phyloP scores from a whole-genome alignment of 2,113 vertebrate species.

The Nannobrachium achirus region DNA sequence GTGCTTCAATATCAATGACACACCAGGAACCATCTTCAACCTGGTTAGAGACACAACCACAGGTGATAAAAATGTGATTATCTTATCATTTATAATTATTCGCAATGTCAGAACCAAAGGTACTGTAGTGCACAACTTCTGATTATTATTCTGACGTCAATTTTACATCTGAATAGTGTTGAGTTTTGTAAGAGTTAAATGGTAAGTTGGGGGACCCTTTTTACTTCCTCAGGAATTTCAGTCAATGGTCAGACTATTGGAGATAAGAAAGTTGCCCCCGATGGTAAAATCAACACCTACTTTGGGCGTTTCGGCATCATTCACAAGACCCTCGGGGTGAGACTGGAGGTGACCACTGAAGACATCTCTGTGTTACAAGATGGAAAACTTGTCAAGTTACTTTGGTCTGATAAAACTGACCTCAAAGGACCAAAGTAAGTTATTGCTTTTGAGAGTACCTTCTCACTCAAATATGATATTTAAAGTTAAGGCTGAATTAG shows the following conservation, averaged over 20 bases:
- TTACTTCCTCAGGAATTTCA: no score
- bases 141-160: no score
- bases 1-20: constrained; percentile 93
- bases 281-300: constrained; percentile 82
- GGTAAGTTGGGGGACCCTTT: no score
- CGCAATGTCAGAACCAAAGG: no score
- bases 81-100: no score
- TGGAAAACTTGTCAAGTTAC: constrained; percentile 67
- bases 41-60: constrained; percentile 86
- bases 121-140: no score
- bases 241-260: constrained; percentile 92
- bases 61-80: constrained; percentile 86
- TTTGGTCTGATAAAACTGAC: constrained; percentile 83
- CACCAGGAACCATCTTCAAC: constrained; percentile 86
- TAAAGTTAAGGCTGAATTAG: no score
- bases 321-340: constrained; percentile 78
- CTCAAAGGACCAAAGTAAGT: constrained; percentile 82
- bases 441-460: no score
- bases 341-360: constrained; percentile 84
- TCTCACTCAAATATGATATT: background rate
- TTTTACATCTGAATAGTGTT: no score
- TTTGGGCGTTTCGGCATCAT: constrained; percentile 90
- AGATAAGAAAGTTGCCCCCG: constrained; percentile 79
- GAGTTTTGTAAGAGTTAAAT: no score
- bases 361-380: constrained; percentile 82